phyloP scores from a whole-genome alignment of 2,797 vertebrate genomes.

The Danio choprae region DNA sequence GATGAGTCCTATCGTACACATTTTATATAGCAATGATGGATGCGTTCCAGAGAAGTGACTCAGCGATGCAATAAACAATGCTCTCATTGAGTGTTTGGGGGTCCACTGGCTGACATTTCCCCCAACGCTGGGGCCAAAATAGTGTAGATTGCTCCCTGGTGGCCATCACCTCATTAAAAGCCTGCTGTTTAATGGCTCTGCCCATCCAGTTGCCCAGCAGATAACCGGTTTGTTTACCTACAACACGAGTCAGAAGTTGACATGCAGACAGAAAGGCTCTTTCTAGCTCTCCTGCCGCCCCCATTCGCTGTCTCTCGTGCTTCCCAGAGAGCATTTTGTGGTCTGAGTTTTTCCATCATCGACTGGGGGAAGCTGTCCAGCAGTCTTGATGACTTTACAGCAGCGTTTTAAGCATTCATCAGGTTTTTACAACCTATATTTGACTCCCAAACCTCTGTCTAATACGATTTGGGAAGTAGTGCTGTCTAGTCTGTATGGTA shows the following conservation, averaged over 20 bases:
- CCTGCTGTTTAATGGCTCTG: conserved; percentile 54
- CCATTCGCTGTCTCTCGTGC: conserved; percentile 16
- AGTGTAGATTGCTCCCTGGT: conserved; percentile 33
- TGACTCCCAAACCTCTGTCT: conserved; percentile 47
- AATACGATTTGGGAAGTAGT: conserved; percentile 45
- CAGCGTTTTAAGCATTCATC: conserved; percentile 45
- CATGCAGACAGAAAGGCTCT: conserved; percentile 38
- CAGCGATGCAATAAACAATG: conserved; percentile 61
- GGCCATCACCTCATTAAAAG: conserved; percentile 60
- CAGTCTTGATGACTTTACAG: conserved; percentile 42
- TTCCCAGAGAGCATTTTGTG: conserved; percentile 52
- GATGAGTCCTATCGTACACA: conserved; percentile 54
- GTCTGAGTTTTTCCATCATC: conserved; percentile 51
- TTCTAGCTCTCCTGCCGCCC: conserved; percentile 37
- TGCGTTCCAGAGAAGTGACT: conserved; percentile 61
- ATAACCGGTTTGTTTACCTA: conserved; percentile 49
- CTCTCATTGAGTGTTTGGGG: conserved; percentile 54
- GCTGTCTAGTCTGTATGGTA: conserved; percentile 26
- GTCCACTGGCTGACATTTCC: conserved; percentile 47
- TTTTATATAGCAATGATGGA: conserved; percentile 57
- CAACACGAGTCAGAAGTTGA: conserved; percentile 50
- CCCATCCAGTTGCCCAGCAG: conserved; percentile 53
- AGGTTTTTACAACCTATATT: conserved; percentile 42
- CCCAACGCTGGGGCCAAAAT: conserved; percentile 44
- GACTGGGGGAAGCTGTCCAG: conserved; percentile 30